Evolutionary conservation across 1,140 invertebrate species (phyloP).

Genomic region (Trichomalopsis sarcophagae): DNA sequence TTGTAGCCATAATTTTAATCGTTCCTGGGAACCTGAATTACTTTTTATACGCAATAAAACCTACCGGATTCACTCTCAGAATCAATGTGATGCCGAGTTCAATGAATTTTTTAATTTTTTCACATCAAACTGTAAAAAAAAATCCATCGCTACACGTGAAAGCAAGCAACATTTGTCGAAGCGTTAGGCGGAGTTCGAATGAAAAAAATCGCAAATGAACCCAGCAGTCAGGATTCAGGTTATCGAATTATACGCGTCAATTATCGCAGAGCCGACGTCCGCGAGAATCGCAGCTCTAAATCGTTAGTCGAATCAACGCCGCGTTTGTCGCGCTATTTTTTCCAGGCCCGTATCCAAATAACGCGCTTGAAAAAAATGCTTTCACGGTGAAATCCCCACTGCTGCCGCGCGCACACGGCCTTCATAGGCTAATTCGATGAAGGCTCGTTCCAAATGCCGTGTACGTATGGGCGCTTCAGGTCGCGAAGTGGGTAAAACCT

Average conservation of each 20-base stretch:
- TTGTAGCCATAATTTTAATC: no score
- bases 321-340: not conserved
- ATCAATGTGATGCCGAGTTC: no score
- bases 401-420: no score
- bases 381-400: not conserved
- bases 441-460: not conserved
- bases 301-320: not conserved
- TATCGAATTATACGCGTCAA: conserved; percentile 57
- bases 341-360: not conserved
- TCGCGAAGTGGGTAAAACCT: not conserved
- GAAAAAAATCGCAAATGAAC: no score
- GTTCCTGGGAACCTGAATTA: no score
- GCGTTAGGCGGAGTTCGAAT: no score
- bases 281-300: conserved; percentile 8
- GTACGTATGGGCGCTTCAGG: not conserved
- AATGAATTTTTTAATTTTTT: no score
- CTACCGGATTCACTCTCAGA: no score
- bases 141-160: no score
- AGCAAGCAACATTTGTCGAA: no score
- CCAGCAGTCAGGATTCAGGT: conserved; percentile 38
- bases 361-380: not conserved
- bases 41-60: no score
- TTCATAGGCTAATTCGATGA: conserved; percentile 4
- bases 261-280: conserved; percentile 48
- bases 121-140: no score